Base-by-base conservation (phyloP, 1,140 invertebrate species). In the Pristionchus pacificus region DNA sequence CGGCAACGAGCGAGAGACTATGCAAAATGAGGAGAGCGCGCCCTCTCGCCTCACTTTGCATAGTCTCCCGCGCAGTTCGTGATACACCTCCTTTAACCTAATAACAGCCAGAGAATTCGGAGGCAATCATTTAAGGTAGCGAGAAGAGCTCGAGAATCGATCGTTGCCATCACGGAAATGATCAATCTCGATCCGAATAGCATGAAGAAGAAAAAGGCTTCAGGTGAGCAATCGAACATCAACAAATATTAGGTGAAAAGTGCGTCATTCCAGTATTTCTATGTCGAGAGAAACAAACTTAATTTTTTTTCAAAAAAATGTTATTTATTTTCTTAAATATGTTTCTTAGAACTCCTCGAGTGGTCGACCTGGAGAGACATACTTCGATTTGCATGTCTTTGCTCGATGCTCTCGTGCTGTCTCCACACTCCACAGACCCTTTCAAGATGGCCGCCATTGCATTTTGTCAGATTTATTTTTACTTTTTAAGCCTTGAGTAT, bases 321-420 rank as follows among this genome's bases (percentile, higher is more conserved):
- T 80, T 69, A 62, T 63, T 25, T 28, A 2, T 57, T 49, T 28
- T 70, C 14, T 55, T 33, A 33, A 2, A 14, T 15, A 60, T 33
- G 10, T 64, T 3, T 68, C 63, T 73, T 63, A 81, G 80, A 77
- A 33, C 74, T 78, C 30, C 70, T 83, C 0, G 79, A 82, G 38
- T 74, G 70, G 29, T 61, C 65, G 19, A 61, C 67, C 27, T 59
- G 75, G 0, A 62, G 73, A 55, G 71, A 71, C 28, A 60, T 78
- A n/a, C 60, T 82, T 27, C 79, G 80, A 65, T 32, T 71, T 25
- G 74, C 77, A n/a, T 84, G 82, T 65, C 60, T 83, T 28, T 32
- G 77, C 29, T 83, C 80, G 14, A 71, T 83, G 71, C 67, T 83
- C 14, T 82, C 79, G 32, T 79, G 84, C 31, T 84, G 82, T 68